Base-by-base conservation (phyloP, 1,140 invertebrate genomes). In the Nylanderia fulva region DNA sequence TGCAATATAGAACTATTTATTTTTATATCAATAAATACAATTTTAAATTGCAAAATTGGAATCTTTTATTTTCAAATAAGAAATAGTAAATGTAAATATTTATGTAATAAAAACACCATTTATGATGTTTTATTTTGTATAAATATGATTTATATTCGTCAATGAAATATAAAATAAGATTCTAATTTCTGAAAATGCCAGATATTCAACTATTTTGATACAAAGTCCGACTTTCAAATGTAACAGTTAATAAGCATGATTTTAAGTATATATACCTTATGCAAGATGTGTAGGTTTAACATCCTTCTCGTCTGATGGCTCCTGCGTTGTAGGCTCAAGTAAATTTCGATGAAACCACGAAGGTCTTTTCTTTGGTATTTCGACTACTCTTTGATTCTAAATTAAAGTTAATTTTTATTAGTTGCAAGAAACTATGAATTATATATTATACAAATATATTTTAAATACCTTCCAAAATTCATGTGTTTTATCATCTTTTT, bases 271-370 rank as follows among this genome's bases (percentile, higher is more conserved):
- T 33, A 54, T 15, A 69, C 39, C 86, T 94, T 96, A 98, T 48
- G 96, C 97, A 91, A 97, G 94, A 86, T 97, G 95, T 27, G 96
- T 96, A 58, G 97, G 97, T 93, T 97, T 97, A 2, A 97, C 95
- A 94, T 97, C 96, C 88, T 95, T 97, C 11, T 95, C 96, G 33
- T 96, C 94, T 1, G 96, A 96, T 29, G 96, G 95, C 87, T 96
- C 95, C 88, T 97, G 95, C 27, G 97, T 97, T 33, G 96, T 96
- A 93, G 97, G 97, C 90, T 98, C 96, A 29, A 98, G 91, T 60
- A 99, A 95, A 95, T 98, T 98, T 91, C 96, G 96, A 88, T 96
- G 95, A 90, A 98, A 98, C 97, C 97, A 98, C 33, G 95, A 87
- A 24, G 98, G 98, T 79, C 97, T 94, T 82, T 96, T 95, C 92